These are phyloP conservation scores for Tipula unca DNA, from an alignment of 2,888 invertebrate species.

Conservation along the genomic window DNA sequence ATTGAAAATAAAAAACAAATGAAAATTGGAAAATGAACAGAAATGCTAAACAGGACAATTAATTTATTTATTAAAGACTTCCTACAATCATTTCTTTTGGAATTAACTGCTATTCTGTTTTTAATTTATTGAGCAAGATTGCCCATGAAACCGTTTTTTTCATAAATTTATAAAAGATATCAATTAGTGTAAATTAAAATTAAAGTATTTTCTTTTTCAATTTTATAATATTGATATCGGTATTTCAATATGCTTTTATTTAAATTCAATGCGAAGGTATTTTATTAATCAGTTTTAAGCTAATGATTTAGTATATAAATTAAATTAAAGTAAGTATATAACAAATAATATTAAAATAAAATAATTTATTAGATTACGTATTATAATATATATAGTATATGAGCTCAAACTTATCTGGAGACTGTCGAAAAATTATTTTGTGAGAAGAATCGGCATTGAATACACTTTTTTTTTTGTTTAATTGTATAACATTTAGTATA, in stretches of 20 bases:
- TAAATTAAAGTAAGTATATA: neutral
- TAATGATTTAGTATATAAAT: neutral
- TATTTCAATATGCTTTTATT: neutral
- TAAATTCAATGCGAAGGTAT: neutral
- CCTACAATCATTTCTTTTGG: no score
- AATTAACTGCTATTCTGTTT: no score
- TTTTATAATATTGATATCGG: constrained; percentile 20
- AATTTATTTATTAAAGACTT: no score
- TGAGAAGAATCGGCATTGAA: neutral
- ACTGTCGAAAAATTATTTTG: neutral
- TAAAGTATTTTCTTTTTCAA: neutral
- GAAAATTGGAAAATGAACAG: neutral
- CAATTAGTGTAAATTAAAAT: neutral
- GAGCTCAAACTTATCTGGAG: neutral
- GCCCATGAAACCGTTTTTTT: neutral
- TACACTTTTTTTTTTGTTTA: neutral
- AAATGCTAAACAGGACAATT: neutral
- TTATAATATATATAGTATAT: neutral
- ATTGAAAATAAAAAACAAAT: constrained; percentile 19
- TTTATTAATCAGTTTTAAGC: neutral
- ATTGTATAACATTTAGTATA: neutral
- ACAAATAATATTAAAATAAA: neutral
- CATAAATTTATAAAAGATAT: neutral
- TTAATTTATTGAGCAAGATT: neutral
- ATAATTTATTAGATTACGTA: neutral